phyloP scores from a whole-genome alignment of 2,113 vertebrate genomes.

The Montifringilla adamsi region DNA sequence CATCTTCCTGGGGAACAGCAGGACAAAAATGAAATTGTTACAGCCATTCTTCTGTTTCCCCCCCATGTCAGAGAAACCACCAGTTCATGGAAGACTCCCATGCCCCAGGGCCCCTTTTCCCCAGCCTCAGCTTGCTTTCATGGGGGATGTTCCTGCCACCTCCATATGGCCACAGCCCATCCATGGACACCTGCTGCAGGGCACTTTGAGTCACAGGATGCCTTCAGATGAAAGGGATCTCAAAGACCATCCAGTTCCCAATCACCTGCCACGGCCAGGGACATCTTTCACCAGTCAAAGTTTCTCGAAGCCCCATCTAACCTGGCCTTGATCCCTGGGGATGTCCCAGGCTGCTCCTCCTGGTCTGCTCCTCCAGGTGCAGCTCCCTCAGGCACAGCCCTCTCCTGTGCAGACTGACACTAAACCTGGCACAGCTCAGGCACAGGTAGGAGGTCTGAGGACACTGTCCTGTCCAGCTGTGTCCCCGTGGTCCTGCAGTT shows the following conservation, averaged over 20 bases:
- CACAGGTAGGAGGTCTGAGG: background rate
- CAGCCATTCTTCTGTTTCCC: background rate
- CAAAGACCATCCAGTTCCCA: no score
- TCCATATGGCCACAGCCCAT: background rate
- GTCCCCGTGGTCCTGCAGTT: background rate
- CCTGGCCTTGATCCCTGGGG: background rate
- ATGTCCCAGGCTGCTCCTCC: background rate
- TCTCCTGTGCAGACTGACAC: rapidly evolving
- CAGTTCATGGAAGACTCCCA: background rate
- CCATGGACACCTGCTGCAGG: background rate
- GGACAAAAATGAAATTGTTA: background rate
- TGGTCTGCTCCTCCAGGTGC: background rate
- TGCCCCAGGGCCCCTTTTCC: background rate
- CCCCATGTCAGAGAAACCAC: background rate
- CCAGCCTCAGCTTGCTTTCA: background rate
- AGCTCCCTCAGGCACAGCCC: background rate
- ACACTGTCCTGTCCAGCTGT: background rate
- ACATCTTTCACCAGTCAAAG: background rate
- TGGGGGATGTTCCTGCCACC: background rate
- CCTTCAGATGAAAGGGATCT: background rate
- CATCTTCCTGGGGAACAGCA: background rate
- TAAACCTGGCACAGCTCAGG: rapidly evolving
- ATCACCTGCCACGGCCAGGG: background rate
- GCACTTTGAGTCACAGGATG: background rate
- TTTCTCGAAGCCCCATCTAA: background rate